Base-by-base conservation (phyloP, 1,140 invertebrate genomes). In the Ectropis grisescens region DNA sequence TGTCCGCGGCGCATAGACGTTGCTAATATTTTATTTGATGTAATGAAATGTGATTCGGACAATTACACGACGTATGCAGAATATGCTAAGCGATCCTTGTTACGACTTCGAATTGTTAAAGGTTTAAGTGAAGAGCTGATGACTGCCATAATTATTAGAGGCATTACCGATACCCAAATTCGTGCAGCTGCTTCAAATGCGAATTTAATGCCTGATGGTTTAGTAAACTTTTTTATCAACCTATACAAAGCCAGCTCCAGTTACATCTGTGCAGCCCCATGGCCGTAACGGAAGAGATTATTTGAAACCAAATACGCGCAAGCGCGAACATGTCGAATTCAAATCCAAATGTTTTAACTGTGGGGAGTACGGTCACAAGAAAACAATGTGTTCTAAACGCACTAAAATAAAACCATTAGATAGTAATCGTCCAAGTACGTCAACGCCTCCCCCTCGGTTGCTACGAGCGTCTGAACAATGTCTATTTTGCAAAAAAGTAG, bases 401-500 rank as follows among this genome's bases (percentile, higher is more conserved):
- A 9, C 9, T 5, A 5, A 22, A 12, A 13, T 4, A 24, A 11
- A 7, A 33, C 31, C 6, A 2, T 33, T 13, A 23, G 16, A 9
- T 11, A 23, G 4, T n/a, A n/a, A n/a, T n/a, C n/a, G n/a, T n/a
- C n/a, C n/a, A n/a, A n/a, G n/a, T n/a, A n/a, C n/a, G n/a, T n/a
- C n/a, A n/a, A n/a, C n/a, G n/a, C n/a, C n/a, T n/a, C n/a, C n/a
- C n/a, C n/a, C n/a, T n/a, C n/a, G n/a, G n/a, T n/a, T n/a, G n/a
- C n/a, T n/a, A n/a, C n/a, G n/a, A n/a, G n/a, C n/a, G n/a, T n/a
- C n/a, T 35, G 2, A 13, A 4, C 19, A 10, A 5, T 47, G 42
- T 40, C 9, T 36, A 5, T 54, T 54, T 30, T 54, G 39, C 23
- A 48, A 46, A 30, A 45, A 45, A 13, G n/a, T 10, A 7, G 52